Conservation (phyloP, 2,797 vertebrate species). For the Tadarida brasiliensis region DNA sequence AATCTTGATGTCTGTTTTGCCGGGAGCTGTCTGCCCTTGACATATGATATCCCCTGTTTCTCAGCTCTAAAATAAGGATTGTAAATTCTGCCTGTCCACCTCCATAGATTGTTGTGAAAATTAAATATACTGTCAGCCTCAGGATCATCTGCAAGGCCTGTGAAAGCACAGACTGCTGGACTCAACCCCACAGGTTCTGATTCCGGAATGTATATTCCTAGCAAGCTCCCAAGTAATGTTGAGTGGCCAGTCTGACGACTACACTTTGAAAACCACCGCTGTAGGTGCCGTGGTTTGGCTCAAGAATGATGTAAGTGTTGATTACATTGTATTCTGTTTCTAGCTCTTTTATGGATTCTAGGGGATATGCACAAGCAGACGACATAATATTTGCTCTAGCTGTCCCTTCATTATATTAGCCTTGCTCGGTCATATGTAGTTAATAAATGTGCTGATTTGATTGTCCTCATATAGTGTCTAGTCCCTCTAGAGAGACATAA, state of each 20-base stretch:
- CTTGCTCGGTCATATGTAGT: background rate
- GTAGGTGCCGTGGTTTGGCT: background rate
- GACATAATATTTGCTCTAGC: background rate
- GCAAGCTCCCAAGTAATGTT: background rate
- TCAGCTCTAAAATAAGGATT: background rate
- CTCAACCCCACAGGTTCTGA: background rate
- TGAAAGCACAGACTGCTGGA: background rate
- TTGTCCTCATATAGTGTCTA: background rate
- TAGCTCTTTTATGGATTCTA: background rate
- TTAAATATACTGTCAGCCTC: background rate
- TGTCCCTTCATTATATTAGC: background rate
- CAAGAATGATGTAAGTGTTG: background rate
- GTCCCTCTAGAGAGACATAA: slow-evolving; percentile 7
- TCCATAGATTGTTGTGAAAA: background rate
- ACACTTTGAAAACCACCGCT: background rate
- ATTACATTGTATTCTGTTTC: background rate
- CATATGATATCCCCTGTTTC: background rate
- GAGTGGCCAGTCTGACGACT: background rate
- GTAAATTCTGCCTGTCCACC: background rate
- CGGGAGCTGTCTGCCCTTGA: background rate
- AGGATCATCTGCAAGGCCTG: background rate
- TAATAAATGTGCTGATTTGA: slow-evolving; percentile 30
- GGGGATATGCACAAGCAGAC: background rate
- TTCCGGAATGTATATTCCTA: background rate
- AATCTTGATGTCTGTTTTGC: background rate